Evolutionary conservation across 1,140 invertebrate genomes (phyloP), one percentile per base, ranked within the genome.

Genomic region (Magallana ariakensis): DNA sequence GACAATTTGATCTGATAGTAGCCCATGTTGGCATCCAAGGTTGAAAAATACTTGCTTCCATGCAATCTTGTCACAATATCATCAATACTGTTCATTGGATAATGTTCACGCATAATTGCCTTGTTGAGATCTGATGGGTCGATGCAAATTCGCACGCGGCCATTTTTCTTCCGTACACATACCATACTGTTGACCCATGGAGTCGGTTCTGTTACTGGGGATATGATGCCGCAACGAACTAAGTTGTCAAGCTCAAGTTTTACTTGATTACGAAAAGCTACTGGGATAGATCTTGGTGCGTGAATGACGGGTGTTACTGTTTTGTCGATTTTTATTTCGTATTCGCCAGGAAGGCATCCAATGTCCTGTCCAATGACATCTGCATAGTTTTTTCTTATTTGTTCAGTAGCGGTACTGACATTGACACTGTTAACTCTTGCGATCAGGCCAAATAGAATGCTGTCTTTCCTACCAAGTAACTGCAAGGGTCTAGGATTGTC

Each of bases 51-150:
- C 83, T 90, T 91, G 62, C 89, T 88, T 26, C 85, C 84, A 19
- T 81, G 53, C 19, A 91, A 15, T 16, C 88, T 80, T 16, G 90
- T 80, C 13, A 85, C 56, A 13, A 89, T 75, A 16, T 91, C 87
- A 13, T 90, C 89, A 16, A 88, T 83, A 13, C 84, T 83, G 22
- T 81, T 84, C 80, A 89, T 84, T 15, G 26, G 75, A 33, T 33
- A 46, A 53, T 80, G 75, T 33, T 54, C 53, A 53, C 53, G 26
- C 53, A 87, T 83, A 3, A 92, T 82, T 16, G 53, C 22, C 85
- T 92, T 93, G 92, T 96, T 96, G 83, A 62, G 91, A 84, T 95
- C 93, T 60, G 89, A 91, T 9, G 95, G 95, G 91, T 96, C 95
- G 19, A 96, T 85, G 90, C 95, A 96, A 53, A 96, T 92, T 83